Conservation (phyloP, 92 coral and sea anemone species). For the Nematostella vectensis region DNA sequence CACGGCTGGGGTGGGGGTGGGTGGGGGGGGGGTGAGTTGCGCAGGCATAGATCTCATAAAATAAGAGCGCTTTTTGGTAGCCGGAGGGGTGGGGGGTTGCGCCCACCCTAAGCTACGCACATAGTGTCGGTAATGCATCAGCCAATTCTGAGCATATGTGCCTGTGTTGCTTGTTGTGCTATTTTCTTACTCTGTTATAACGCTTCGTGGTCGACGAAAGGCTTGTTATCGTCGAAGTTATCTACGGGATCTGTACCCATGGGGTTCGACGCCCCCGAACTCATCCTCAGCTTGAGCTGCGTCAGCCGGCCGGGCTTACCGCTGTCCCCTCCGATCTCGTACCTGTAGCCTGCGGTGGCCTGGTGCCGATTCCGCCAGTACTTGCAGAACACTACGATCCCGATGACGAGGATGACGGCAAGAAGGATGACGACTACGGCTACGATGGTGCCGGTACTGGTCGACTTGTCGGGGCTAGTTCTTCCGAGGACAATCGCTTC, state of each 20-base stretch:
- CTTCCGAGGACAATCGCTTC: constrained; percentile 12
- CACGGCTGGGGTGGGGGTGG: too few species aligned
- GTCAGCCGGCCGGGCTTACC: constrained; percentile 38
- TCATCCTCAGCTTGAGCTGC: constrained; percentile 29
- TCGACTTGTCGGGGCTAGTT: neutral
- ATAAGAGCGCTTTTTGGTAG: too few species aligned
- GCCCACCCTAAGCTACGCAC: too few species aligned
- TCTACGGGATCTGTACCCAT: constrained; percentile 20
- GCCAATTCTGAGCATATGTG: too few species aligned
- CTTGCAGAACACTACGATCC: constrained; percentile 38
- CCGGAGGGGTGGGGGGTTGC: too few species aligned
- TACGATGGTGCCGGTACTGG: constrained; percentile 46
- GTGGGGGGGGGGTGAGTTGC: too few species aligned
- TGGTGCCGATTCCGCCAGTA: constrained; percentile 26
- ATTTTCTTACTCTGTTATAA: constrained; percentile 35
- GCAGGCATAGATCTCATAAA: too few species aligned
- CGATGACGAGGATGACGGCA: constrained; percentile 29
- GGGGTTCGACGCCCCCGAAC: constrained; percentile 20
- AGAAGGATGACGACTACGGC: constrained; percentile 47
- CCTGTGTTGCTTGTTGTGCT: too few species aligned
- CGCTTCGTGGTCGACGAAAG: constrained; percentile 60
- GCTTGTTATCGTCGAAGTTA: constrained; percentile 49
- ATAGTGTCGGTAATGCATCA: too few species aligned
- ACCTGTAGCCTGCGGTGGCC: constrained; percentile 10
- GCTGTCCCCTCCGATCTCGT: constrained; percentile 38